Conservation (phyloP, 1,140 invertebrate genomes). For the Lepidostoma basale region DNA sequence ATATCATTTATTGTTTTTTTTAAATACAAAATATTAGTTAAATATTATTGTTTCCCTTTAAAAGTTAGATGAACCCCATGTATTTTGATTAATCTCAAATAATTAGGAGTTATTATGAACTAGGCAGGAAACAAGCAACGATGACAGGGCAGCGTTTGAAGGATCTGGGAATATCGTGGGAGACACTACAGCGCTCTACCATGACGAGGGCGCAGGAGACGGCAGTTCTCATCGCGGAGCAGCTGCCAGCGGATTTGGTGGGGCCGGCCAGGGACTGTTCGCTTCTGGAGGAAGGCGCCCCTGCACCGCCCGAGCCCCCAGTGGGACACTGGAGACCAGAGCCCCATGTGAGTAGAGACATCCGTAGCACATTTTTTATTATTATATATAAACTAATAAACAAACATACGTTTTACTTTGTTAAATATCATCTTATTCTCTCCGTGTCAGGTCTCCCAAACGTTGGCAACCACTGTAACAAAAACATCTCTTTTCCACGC, state of each 20-base stretch:
- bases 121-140: conserved; percentile 83
- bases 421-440: neutral
- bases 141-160: conserved; percentile 79
- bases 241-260: conserved; percentile 65
- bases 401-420: conserved; percentile 33
- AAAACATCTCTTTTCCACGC: neutral
- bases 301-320: conserved; percentile 93
- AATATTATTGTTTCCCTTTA: neutral
- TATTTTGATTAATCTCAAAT: no score
- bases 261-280: conserved; percentile 67
- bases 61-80: no score
- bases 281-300: conserved; percentile 91
- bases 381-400: no score
- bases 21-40: neutral
- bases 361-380: no score
- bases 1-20: no score
- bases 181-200: conserved; percentile 82
- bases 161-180: conserved; percentile 78
- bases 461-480: neutral
- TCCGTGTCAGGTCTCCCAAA: no score
- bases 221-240: conserved; percentile 78
- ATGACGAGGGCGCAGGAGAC: conserved; percentile 95
- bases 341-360: conserved; percentile 70
- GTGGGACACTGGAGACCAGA: conserved; percentile 86
- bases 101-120: no score